Conservation (phyloP, 2,113 vertebrate species). For the Bos indicus region DNA sequence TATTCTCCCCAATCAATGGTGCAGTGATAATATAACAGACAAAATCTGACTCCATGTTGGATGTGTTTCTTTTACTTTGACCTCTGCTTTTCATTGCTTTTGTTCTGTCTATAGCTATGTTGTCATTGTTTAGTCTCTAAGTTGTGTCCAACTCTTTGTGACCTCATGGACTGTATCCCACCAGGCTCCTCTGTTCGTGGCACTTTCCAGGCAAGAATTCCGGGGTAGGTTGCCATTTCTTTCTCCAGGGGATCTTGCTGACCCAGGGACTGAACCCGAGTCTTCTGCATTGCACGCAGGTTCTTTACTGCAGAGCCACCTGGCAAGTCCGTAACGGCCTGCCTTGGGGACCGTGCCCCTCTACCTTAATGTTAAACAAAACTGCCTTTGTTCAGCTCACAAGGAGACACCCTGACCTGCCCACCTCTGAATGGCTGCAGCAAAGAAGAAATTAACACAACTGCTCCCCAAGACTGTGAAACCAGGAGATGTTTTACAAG, state of each 20-base stretch:
- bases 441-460: not conserved
- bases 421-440: not conserved
- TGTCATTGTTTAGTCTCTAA: not conserved
- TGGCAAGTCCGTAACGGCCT: not conserved
- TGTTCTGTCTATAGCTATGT: not conserved
- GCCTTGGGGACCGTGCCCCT: not conserved
- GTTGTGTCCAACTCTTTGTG: not conserved
- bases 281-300: fast-evolving
- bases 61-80: not conserved
- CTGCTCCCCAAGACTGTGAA: not conserved
- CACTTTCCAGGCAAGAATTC: not conserved
- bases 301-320: not conserved
- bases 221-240: not conserved
- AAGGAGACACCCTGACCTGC: not conserved
- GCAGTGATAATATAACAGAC: not conserved
- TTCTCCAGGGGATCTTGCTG: not conserved
- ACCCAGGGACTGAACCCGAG: not conserved
- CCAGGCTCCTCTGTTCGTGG: not conserved
- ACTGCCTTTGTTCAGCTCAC: not conserved
- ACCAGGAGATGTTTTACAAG: not conserved
- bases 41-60: not conserved
- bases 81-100: not conserved
- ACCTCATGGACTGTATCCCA: not conserved
- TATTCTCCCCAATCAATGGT: not conserved
- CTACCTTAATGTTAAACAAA: not conserved